Evolutionary conservation across 2,113 vertebrate species (phyloP), one percentile per base, ranked within the genome.

Genomic region (Entomyzon cyanotis): DNA sequence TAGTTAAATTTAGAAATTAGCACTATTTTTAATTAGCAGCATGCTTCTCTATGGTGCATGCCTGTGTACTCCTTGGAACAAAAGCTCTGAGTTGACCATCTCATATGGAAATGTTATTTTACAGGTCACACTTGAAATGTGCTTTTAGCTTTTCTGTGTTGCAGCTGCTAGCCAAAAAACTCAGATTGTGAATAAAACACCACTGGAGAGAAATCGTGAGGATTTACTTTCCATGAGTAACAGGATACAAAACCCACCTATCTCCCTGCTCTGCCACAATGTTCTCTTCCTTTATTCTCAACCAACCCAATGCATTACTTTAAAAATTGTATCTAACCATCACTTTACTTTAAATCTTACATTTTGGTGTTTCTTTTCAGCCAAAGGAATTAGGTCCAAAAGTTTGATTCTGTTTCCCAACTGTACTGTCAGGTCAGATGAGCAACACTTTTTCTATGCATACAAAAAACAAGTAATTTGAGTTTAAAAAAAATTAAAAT

Each of bases 191-290:
- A 70, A 2, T 44, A 37, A 65, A 94, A 60, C 16, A 62, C 3
- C 4, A 35, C 10, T 0, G 0, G 22, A 62, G 20, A 46, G 15
- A 89, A 82, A 59, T 35, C 0, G 0, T 5, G 18, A 55, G 7
- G 27, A 31, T 12, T 78, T 22, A 10, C 15, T 33, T 58, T 31
- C n/a, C 8, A 0, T 9, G 19, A 56, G 4, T 14, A 56, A n/a
- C 8, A 59, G 19, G 19, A 33, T 27, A 65, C 5, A 79, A 82
- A 68, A 3, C 9, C 3, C 19, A 56, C 3, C 11, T 30, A 30
- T 22, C 2, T 8, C 4, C 10, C 14, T 52, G 35, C 30, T 75
- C 21, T 2, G 0, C 21, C 60, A 23, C 24, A 12, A 11, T 8
- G 5, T 47, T 84, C 69, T 28, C 56, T 44, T 42, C 3, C 2